Evolutionary conservation across 2,888 invertebrate genomes (phyloP), one percentile per base, ranked within the genome.

Genomic region (Clistopyga incitator): DNA sequence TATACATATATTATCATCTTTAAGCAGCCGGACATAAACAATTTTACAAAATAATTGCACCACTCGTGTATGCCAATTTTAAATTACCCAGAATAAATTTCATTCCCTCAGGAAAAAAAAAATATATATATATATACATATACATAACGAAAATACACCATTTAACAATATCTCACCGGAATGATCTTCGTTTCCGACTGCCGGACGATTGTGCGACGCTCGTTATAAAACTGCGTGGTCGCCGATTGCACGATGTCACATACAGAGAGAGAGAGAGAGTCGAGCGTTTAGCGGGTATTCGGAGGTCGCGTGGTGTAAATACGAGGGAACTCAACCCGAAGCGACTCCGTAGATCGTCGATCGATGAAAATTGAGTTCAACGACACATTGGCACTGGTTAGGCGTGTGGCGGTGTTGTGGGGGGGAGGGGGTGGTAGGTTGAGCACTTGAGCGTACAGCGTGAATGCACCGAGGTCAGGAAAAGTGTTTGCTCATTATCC

Each of bases 131-230:
- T n/a, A n/a, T n/a, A n/a, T n/a, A n/a, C n/a, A n/a, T n/a, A n/a
- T n/a, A n/a, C n/a, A n/a, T n/a, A n/a, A n/a, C n/a, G n/a, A n/a
- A n/a, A n/a, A n/a, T 59, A 10, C 45, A 71, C 42, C n/a, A n/a
- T 65, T 25, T 23, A 6, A 18, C 11, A 64, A 29, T 65, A 59
- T 81, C 79, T 84, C 77, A 84, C 83, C 83, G 83, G 77, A 78
- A 70, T 80, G 38, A 47, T 84, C 72, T 59, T 77, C 61, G n/a
- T 77, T 68, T 72, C 50, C 61, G 61, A 74, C 52, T 52, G 68
- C 11, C 68, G 52, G 52, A 25, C 47, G 61, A 64, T 8, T 61
- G 10, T 13, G 54, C 23, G 65, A n/a, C 50, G 47, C 56, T 71
- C 70, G 56, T 25, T 25, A 11, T 54, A 20, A 50, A 18, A 29